phyloP scores from a whole-genome alignment of 1,140 invertebrate species.

The Batillaria attramentaria region DNA sequence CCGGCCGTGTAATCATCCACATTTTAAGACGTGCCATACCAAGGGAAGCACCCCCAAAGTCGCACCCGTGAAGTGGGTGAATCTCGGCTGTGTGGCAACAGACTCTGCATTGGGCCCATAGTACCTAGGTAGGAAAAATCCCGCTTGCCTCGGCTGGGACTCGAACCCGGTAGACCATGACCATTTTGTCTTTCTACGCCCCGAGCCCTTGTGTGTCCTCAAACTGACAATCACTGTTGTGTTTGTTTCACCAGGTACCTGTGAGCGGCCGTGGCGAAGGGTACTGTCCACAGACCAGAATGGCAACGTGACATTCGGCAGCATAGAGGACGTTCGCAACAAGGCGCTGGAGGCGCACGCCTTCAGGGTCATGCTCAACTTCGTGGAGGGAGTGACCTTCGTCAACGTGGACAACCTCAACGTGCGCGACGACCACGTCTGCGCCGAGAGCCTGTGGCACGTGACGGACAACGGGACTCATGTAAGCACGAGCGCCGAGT shows the following conservation, averaged over 20 bases:
- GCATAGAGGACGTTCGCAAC: neutral
- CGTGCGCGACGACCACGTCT: constrained; percentile 29
- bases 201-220: neutral
- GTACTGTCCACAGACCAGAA: constrained; percentile 2
- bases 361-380: constrained; percentile 10
- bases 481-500: constrained; percentile 33
- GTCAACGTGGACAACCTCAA: constrained; percentile 26
- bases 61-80: neutral
- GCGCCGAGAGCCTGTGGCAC: constrained; percentile 27
- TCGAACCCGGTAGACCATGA: neutral
- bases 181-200: neutral
- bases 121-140: too few relatives aligned
- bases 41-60: too few relatives aligned
- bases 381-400: neutral
- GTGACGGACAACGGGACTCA: constrained; percentile 40
- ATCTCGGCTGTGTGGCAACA: neutral
- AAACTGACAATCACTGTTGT: neutral
- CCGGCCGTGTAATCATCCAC: too few relatives aligned
- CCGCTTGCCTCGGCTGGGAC: too few relatives aligned
- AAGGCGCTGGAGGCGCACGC: constrained; percentile 7
- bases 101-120: too few relatives aligned
- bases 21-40: too few relatives aligned
- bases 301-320: constrained; percentile 16
- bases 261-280: constrained; percentile 11
- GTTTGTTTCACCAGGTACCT: neutral